phyloP scores from a whole-genome alignment of 2,113 vertebrate species.

The Geococcyx californianus region DNA sequence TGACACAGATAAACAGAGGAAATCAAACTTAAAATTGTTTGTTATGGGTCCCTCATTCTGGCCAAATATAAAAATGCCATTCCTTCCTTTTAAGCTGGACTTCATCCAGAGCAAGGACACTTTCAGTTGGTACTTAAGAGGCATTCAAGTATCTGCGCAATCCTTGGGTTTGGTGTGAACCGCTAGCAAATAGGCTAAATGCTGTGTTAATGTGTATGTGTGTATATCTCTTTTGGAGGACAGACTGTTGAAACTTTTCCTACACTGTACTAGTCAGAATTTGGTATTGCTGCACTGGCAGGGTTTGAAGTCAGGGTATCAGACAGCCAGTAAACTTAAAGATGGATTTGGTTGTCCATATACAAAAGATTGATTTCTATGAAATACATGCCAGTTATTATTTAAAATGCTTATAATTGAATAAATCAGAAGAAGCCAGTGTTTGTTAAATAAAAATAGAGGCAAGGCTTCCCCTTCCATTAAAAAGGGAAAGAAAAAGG shows the following conservation, averaged over 20 bases:
- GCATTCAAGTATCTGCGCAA: neutral
- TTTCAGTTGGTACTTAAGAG: neutral
- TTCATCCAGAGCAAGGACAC: neutral
- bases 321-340: neutral
- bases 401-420: neutral
- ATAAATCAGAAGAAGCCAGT: neutral
- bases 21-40: neutral
- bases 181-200: rapidly evolving
- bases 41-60: neutral
- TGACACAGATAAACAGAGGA: neutral
- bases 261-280: neutral
- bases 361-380: neutral
- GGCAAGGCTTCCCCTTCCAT: neutral
- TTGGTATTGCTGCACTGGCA: neutral
- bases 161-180: neutral
- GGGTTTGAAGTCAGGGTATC: neutral
- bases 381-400: neutral
- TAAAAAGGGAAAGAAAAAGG: neutral
- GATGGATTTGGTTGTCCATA: neutral
- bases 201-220: neutral
- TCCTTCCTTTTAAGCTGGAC: neutral
- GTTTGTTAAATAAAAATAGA: neutral
- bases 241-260: neutral
- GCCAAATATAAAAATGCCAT: neutral
- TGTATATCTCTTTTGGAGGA: neutral